Percentiles rank a stretch among this genome's conserved stretches.
These are phyloP conservation scores for Triplophysa yarkandensis DNA, from an alignment of 2,797 vertebrate species.

Conservation along the genomic window DNA sequence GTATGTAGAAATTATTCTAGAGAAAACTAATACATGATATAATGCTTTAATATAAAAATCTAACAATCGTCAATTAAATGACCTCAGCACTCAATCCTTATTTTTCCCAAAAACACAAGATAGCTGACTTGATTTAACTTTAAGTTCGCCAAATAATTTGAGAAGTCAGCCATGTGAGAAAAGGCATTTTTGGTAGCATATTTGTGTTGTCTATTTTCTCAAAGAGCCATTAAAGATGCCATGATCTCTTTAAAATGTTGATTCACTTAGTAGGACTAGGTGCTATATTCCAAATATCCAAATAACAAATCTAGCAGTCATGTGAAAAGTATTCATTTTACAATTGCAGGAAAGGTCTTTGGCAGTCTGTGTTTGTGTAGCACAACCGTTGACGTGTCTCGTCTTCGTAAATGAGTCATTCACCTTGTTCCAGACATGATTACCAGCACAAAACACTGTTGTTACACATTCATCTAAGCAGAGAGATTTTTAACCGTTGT, in stretches of 20 bases:
- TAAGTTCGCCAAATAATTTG: slow-evolving; percentile 25
- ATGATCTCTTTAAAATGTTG: background rate
- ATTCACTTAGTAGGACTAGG: too few relatives aligned
- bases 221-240: slow-evolving; percentile 46
- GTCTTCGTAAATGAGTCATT: slow-evolving; percentile 31
- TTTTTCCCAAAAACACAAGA: background rate
- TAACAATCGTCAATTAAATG: background rate
- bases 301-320: background rate
- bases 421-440: slow-evolving; percentile 26
- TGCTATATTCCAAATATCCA: too few relatives aligned
- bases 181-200: slow-evolving; percentile 71
- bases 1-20: too few relatives aligned
- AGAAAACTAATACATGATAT: background rate
- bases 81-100: background rate
- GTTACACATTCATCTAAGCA: slow-evolving; percentile 49
- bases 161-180: slow-evolving; percentile 54
- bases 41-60: background rate
- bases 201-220: slow-evolving; percentile 64
- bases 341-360: slow-evolving; percentile 19
- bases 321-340: slow-evolving; percentile 16
- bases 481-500: slow-evolving; percentile 9
- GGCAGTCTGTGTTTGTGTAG: slow-evolving; percentile 60
- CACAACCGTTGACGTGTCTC: slow-evolving; percentile 15
- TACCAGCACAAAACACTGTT: slow-evolving; percentile 64
- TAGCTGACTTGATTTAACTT: background rate